Base-by-base conservation (phyloP, 1,140 invertebrate species). In the Drosophila leontia region DNA sequence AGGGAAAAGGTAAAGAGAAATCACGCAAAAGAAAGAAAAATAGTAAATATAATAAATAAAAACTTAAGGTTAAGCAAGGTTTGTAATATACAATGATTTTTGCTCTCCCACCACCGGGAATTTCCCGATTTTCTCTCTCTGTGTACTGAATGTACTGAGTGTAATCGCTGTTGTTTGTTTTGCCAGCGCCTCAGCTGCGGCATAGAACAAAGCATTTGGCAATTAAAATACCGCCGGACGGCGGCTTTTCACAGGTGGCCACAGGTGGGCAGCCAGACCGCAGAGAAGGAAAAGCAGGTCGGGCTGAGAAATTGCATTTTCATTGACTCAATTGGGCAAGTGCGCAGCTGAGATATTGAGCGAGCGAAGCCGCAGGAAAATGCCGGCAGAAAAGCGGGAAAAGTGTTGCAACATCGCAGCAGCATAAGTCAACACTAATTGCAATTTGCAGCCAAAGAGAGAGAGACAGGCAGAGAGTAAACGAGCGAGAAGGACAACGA, bases 391-490 rank as follows among this genome's bases (percentile, higher is more conserved):
- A 41, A 72, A 39, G 41, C 29, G 55, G 23, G 11, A 59, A 59
- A 51, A 59, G 55, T 41, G 57, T 57, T 47, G 70, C 26, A 65
- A 51, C 71, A 76, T 65, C 58, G 80, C 64, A 82, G 80, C 64
- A 82, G 82, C 80, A 88, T 88, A 88, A 88, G 84, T 88, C 84
- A 88, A 84, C 84, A 88, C 84, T 88, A 88, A 88, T 88, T 88
- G 84, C 84, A 88, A 87, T 88, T 88, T 88, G 84, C 71, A 76
- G 79, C 65, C 69, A 79, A 76, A 17, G n/a, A 37, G 23, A 35
- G 15, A 34, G 13, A 48, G 45, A 2, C 7, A 26, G 19, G 6
- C 2, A 9, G 41, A 71, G 45, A 47, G 41, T 17, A 12, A 29
- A 6, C 26, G 37, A 17, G 19, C 3, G 53, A 63, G 48, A 51